These are phyloP conservation scores for Melinaea menophilus DNA, from an alignment of 2,888 invertebrate species.

Conservation along the genomic window DNA sequence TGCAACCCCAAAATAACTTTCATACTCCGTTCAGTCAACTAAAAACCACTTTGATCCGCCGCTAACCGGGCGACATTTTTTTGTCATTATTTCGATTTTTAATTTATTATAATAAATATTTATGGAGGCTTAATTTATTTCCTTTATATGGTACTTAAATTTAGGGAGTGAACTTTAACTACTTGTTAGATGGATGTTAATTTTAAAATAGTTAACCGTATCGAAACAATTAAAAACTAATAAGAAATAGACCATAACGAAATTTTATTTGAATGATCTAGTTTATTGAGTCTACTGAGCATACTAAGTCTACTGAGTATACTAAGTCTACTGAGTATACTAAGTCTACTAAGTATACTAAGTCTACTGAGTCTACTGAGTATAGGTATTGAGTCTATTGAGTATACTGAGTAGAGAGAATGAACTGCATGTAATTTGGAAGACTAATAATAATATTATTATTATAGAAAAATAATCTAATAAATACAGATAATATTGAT, in stretches of 20 bases:
- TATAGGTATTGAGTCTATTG: too few relatives aligned
- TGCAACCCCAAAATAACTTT: conserved; percentile 46
- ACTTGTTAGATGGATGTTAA: background rate
- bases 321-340: too few relatives aligned
- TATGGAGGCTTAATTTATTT: background rate
- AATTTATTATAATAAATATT: background rate
- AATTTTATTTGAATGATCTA: background rate
- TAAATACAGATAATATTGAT: too few relatives aligned
- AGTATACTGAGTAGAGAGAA: too few relatives aligned
- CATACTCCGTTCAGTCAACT: conserved; percentile 27
- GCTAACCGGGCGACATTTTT: conserved; percentile 18
- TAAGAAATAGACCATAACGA: conserved; percentile 23
- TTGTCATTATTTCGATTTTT: conserved; percentile 9
- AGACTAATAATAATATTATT: too few relatives aligned
- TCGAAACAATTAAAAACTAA: conserved; percentile 6
- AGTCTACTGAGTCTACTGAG: too few relatives aligned
- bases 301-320: too few relatives aligned
- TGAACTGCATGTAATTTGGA: too few relatives aligned
- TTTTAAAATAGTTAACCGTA: conserved; percentile 8
- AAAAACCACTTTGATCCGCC: conserved; percentile 25
- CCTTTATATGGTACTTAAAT: background rate
- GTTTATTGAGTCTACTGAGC: too few relatives aligned
- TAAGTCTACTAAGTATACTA: too few relatives aligned
- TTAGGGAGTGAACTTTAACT: background rate
- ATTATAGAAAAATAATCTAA: too few relatives aligned